Evolutionary conservation across 2,888 invertebrate species (phyloP).

Genomic region (Synergus gifuensis): DNA sequence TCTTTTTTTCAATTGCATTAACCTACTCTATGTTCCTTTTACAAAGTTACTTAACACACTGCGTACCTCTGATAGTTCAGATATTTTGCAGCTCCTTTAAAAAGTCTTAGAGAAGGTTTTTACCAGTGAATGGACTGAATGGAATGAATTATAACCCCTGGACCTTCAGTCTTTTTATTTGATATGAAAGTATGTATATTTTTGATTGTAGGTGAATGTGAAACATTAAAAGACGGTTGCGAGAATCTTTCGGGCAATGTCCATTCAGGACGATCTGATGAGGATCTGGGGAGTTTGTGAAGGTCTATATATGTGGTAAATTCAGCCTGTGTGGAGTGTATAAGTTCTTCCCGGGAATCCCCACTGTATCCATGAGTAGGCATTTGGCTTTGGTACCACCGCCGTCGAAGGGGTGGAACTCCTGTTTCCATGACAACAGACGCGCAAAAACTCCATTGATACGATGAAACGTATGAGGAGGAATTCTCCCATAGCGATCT

Average conservation of each 20-base stretch:
- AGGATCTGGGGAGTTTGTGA: too few species aligned
- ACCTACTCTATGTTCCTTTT: constrained; percentile 11
- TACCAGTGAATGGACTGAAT: too few species aligned
- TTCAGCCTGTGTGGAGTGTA: neutral
- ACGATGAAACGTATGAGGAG: constrained; percentile 53
- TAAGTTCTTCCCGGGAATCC: constrained; percentile 49
- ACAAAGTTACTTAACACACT: constrained; percentile 2
- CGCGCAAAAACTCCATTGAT: constrained; percentile 71
- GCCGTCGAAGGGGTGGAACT: constrained; percentile 58
- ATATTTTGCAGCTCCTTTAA: neutral
- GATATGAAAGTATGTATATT: too few species aligned
- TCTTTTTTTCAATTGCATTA: constrained; percentile 27
- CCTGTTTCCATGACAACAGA: constrained; percentile 71
- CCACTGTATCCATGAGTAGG: constrained; percentile 51
- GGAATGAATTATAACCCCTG: too few species aligned
- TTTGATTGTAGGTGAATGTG: neutral
- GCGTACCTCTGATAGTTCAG: neutral
- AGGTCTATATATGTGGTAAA: too few species aligned
- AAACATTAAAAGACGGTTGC: too few species aligned
- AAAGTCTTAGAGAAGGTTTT: too few species aligned
- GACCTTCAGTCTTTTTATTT: too few species aligned
- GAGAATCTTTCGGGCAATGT: too few species aligned
- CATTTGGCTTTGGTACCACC: constrained; percentile 58
- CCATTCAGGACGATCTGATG: too few species aligned
- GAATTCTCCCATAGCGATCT: constrained; percentile 29